phyloP scores from a whole-genome alignment of 2,888 invertebrate species.

The Notocelia uddmanniana region DNA sequence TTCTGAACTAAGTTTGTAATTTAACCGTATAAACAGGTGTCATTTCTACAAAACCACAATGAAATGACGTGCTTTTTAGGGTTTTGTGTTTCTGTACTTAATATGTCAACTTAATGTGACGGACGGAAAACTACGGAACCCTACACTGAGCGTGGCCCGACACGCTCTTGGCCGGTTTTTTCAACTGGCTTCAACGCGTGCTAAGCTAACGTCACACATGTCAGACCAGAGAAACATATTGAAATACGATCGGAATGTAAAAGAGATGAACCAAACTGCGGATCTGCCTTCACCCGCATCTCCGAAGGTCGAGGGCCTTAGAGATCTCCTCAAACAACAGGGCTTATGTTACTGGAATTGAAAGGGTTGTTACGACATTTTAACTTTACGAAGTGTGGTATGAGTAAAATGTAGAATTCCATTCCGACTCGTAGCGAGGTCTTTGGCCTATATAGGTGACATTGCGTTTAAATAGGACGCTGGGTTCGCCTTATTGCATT shows the following conservation, averaged over 20 bases:
- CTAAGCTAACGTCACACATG: too few relatives aligned
- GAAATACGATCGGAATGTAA: background rate
- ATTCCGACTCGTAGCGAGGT: constrained; percentile 12
- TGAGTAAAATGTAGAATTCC: constrained; percentile 7
- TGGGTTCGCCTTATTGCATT: background rate
- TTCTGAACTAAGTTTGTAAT: too few relatives aligned
- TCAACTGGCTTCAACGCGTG: too few relatives aligned
- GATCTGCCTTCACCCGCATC: background rate
- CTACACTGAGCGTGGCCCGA: too few relatives aligned
- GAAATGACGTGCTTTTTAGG: too few relatives aligned
- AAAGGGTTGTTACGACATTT: background rate
- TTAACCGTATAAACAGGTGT: too few relatives aligned
- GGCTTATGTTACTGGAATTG: background rate
- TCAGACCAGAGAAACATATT: background rate
- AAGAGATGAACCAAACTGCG: background rate
- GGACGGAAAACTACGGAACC: too few relatives aligned
- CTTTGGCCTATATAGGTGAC: constrained; percentile 14
- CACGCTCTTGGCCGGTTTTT: too few relatives aligned
- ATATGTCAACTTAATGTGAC: too few relatives aligned
- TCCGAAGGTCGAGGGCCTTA: constrained; percentile 4
- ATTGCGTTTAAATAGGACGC: background rate
- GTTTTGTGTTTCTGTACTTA: too few relatives aligned
- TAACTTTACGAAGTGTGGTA: background rate
- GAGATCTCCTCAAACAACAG: background rate
- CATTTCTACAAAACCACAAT: too few relatives aligned